Base-by-base conservation (phyloP, 2,888 invertebrate genomes). In the Agrotis ipsilon region DNA sequence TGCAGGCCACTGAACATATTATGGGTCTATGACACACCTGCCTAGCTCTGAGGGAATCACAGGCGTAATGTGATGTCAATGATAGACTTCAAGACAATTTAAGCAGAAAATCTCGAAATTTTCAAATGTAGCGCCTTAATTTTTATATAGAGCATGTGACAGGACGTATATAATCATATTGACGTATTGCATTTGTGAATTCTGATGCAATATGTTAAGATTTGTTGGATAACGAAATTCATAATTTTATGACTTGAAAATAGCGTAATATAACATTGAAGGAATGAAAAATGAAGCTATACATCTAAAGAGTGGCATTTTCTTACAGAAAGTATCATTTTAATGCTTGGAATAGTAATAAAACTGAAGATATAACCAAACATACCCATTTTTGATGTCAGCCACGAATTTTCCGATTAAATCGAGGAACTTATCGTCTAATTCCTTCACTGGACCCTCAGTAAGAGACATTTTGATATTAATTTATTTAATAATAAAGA, bases 401-500 rank as follows among this genome's bases (percentile, higher is more conserved):
- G 93, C 89, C 0, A 94, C 90, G 71, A 94, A 94, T 88, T 93
- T 93, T 3, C 92, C 92, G 48, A 94, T 87, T 52, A 89, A 80
- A 54, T 89, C 90, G 2, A 90, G 81, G 62, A 90, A 88, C 81
- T 93, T 93, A 24, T 91, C 92, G 21, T 93, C 92, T 45, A 94
- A 84, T 54, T 92, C 91, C 21, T 88, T 88, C 3, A 82, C 75
- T 3, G 82, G 68, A 18, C 80, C 76, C 82, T 88, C 87, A 67
- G 79, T 82, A 21, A 89, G 86, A 21, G 89, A 80, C 92, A 92
- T 92, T 78, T 58, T 83, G 19, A 19, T 14, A n/a, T 57, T 64
- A 39, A 24, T 82, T 27, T 21, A 24, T 39, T 2, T 13, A 51
- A 11, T 19, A 39, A 2, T 45, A 16, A 21, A 14, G 9, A 57